Evolutionary conservation across 2,797 vertebrate genomes (phyloP).

Genomic region (Sylvia borin): DNA sequence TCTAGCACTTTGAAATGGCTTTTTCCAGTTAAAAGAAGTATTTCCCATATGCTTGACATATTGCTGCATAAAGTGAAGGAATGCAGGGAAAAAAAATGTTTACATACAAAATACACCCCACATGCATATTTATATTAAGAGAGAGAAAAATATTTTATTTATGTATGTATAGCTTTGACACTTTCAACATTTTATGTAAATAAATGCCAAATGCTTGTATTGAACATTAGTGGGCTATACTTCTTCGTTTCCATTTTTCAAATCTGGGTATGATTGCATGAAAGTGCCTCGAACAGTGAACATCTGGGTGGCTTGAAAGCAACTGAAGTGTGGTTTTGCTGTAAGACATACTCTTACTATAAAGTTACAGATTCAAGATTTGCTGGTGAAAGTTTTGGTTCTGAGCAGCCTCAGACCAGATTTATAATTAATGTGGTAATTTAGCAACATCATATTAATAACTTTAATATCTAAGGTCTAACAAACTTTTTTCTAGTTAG

Average conservation of each 20-base stretch:
- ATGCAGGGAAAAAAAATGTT: background rate
- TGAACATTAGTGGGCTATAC: background rate
- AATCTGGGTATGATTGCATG: background rate
- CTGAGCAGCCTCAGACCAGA: background rate
- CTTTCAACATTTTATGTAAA: constrained; percentile 33
- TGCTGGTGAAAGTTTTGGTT: background rate
- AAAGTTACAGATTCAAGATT: background rate
- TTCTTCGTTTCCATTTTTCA: background rate
- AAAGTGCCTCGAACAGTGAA: constrained; percentile 12
- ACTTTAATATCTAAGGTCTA: background rate
- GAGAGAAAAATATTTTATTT: constrained; percentile 18
- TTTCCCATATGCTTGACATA: constrained; percentile 36
- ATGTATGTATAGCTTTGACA: background rate
- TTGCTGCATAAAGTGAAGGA: background rate
- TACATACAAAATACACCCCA: background rate
- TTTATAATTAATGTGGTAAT: background rate
- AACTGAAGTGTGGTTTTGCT: background rate
- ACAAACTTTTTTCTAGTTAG: constrained; percentile 30
- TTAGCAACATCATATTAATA: background rate
- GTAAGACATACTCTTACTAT: background rate
- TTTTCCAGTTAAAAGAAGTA: background rate
- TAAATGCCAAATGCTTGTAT: constrained; percentile 11
- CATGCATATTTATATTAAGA: constrained; percentile 29
- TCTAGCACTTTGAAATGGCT: background rate
- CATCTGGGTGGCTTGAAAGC: constrained; percentile 38